Percentiles rank a stretch among this genome's conserved stretches.
Evolutionary conservation across 1,140 invertebrate species (phyloP).

Genomic region (Pogonognathellus flavescens): DNA sequence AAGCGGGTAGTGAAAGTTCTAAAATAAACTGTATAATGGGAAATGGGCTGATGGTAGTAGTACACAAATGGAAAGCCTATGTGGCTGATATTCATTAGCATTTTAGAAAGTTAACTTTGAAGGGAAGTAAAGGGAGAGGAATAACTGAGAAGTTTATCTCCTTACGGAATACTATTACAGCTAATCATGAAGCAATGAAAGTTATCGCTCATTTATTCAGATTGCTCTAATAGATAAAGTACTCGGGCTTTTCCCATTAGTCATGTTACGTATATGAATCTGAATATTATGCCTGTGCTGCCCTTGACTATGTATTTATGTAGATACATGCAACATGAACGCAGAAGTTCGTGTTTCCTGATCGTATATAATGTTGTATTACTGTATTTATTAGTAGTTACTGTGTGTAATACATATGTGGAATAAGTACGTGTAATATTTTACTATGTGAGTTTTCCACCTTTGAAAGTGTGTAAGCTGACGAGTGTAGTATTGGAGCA

Average conservation of each 20-base stretch:
- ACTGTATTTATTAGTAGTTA: background rate
- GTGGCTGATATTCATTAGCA: no score
- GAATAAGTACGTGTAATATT: background rate
- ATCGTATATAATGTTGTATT: background rate
- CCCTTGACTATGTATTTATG: background rate
- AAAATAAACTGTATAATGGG: no score
- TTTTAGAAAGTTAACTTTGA: slow-evolving; percentile 35
- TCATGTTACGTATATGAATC: slow-evolving; percentile 11
- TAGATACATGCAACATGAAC: background rate
- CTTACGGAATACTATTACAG: background rate
- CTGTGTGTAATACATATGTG: background rate
- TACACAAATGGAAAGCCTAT: no score
- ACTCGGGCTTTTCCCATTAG: slow-evolving; percentile 9
- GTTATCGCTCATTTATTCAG: slow-evolving; percentile 42
- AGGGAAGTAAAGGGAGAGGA: slow-evolving; percentile 1
- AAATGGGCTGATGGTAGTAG: no score
- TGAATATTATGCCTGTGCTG: background rate
- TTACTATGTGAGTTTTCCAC: background rate
- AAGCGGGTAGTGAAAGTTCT: no score
- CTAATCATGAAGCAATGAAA: slow-evolving; percentile 45
- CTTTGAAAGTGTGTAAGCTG: background rate
- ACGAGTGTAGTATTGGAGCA: background rate
- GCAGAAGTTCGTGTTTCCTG: background rate
- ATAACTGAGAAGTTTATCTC: slow-evolving; percentile 32
- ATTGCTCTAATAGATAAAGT: slow-evolving; percentile 44